Conservation (phyloP, 2,888 invertebrate species). For the Lasius platythorax region DNA sequence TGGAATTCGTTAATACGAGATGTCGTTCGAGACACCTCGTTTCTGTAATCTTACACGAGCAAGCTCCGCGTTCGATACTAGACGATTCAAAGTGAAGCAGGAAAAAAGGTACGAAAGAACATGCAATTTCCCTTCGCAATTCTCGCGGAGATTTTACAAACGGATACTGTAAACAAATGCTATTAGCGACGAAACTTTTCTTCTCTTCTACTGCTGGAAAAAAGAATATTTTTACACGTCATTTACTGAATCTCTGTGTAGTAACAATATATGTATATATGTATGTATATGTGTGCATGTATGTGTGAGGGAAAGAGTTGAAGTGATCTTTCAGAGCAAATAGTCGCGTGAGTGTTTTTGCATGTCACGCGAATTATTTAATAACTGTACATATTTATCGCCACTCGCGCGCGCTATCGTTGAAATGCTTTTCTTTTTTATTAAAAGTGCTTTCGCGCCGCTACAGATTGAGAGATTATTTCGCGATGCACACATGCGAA, state of each 20-base stretch:
- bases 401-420: conserved; percentile 1
- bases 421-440: conserved; percentile 20
- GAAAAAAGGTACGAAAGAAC: conserved; percentile 49
- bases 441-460: conserved; percentile 12
- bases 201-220: neutral
- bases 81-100: conserved; percentile 48
- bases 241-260: neutral
- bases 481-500: conserved; percentile 13
- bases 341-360: conserved; percentile 26
- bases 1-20: conserved; percentile 84
- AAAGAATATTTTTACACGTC: neutral
- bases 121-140: conserved; percentile 61
- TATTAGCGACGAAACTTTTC: neutral
- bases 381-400: neutral
- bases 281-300: neutral
- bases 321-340: neutral
- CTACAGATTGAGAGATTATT: conserved; percentile 38
- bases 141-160: conserved; percentile 25
- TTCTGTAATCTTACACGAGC: conserved; percentile 71
- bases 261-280: neutral
- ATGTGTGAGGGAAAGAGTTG: neutral
- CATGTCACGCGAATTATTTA: conserved; percentile 11
- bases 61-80: conserved; percentile 61
- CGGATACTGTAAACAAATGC: conserved; percentile 22
- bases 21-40: conserved; percentile 77